Conservation (phyloP, 2,113 vertebrate genomes). For the Crotalus helleri region DNA sequence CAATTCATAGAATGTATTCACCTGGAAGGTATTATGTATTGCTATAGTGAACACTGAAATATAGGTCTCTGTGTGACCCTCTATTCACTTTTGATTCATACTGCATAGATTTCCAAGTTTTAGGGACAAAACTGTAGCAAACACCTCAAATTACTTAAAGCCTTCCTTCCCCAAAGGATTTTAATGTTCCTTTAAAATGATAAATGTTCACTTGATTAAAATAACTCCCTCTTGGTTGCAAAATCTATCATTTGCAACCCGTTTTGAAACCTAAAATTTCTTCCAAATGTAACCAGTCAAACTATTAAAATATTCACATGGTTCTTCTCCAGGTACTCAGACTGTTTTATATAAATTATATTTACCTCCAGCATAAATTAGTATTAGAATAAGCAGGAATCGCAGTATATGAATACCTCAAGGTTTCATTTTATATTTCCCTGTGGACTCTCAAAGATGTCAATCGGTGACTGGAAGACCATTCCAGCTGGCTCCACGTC, state of each 20-base stretch:
- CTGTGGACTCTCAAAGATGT: neutral
- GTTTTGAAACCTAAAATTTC: constrained; percentile 26
- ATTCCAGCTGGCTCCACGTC: neutral
- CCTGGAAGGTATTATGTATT: neutral
- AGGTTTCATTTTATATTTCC: neutral
- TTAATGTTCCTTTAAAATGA: neutral
- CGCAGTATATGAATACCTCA: neutral
- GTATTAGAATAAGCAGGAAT: neutral
- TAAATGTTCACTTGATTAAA: neutral
- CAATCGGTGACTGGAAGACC: neutral
- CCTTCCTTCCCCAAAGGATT: too few species aligned
- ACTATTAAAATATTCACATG: neutral
- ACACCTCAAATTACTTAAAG: neutral
- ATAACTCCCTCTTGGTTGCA: neutral
- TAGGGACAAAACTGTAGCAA: neutral
- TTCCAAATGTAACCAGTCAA: neutral
- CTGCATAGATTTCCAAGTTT: neutral
- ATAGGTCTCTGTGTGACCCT: neutral
- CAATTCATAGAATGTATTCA: neutral
- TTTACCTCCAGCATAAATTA: neutral
- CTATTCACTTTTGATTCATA: neutral
- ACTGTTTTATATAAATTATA: neutral
- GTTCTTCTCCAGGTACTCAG: neutral
- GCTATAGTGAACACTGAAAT: neutral
- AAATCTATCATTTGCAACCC: neutral